Conservation (phyloP, 2,888 invertebrate genomes). For the Trissolcus brochymenae region DNA sequence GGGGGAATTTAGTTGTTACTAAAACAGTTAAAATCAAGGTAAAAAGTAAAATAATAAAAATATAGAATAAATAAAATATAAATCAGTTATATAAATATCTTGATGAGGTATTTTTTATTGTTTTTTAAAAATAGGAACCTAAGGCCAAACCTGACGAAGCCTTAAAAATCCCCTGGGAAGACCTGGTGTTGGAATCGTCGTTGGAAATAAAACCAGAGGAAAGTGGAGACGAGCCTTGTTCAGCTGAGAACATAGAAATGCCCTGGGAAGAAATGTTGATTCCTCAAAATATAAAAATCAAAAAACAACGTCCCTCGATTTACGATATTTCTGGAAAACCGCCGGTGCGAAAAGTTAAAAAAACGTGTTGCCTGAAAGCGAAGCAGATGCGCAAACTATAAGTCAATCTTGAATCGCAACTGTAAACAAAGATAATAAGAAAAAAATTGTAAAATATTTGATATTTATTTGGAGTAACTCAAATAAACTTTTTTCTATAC, state of each 20-base stretch:
- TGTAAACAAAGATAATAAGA: neutral
- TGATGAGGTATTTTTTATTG: neutral
- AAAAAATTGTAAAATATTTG: neutral
- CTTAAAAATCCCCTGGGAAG: neutral
- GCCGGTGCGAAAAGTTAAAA: neutral
- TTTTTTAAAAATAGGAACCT: neutral
- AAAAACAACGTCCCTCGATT: constrained; percentile 48
- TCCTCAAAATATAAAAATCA: constrained; percentile 62
- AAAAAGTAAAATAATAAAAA: neutral
- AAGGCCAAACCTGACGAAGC: neutral
- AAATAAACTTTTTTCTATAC: no score
- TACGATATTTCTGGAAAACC: neutral
- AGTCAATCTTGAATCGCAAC: neutral
- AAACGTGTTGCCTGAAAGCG: neutral
- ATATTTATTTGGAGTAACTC: no score
- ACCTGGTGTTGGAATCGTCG: neutral
- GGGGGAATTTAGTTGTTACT: constrained; percentile 66
- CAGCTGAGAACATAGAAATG: constrained; percentile 67
- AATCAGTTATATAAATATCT: neutral
- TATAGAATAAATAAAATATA: no score
- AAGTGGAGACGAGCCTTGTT: constrained; percentile 28
- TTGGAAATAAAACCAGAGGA: neutral
- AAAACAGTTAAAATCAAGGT: constrained; percentile 46
- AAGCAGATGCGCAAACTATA: neutral
- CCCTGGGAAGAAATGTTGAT: constrained; percentile 69